These are phyloP conservation scores for Esox lucius DNA, from an alignment of 2,797 vertebrate genomes.

Conservation along the genomic window DNA sequence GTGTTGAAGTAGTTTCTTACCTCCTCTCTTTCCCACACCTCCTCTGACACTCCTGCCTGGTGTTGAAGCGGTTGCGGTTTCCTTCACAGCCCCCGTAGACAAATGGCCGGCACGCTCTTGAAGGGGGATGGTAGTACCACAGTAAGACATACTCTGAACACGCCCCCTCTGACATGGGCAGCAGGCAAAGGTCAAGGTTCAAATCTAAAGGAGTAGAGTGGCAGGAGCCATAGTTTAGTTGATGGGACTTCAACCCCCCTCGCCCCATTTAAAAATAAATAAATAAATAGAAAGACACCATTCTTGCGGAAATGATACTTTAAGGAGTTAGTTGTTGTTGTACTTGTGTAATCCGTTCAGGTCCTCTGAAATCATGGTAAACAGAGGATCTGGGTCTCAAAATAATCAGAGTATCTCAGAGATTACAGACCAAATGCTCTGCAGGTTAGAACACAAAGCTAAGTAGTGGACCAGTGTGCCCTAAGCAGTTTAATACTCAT, in stretches of 20 bases:
- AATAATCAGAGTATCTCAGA: too few relatives aligned
- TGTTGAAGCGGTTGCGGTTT: constrained; percentile 80
- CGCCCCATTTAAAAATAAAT: not conserved
- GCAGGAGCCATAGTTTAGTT: not conserved
- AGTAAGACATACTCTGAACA: constrained; percentile 78
- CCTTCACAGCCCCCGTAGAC: constrained; percentile 85
- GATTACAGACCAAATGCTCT: too few relatives aligned
- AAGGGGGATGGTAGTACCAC: constrained; percentile 82
- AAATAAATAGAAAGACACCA: too few relatives aligned
- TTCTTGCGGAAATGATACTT: too few relatives aligned
- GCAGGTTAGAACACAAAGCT: too few relatives aligned
- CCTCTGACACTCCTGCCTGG: constrained; percentile 70
- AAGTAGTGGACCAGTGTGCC: too few relatives aligned
- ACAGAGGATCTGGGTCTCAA: too few relatives aligned
- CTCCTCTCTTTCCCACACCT: constrained; percentile 61
- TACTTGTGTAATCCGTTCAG: too few relatives aligned
- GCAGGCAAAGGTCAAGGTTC: constrained; percentile 69
- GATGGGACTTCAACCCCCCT: not conserved
- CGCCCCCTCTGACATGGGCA: constrained; percentile 82
- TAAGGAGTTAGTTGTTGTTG: too few relatives aligned
- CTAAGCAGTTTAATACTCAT: too few relatives aligned
- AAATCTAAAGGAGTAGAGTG: constrained; percentile 25
- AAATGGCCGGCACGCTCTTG: constrained; percentile 80
- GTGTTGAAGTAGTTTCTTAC: constrained; percentile 51
- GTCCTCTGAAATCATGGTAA: too few relatives aligned